Evolutionary conservation across 2,888 invertebrate species (phyloP), one percentile per base, ranked within the genome.

Genomic region (Idaea straminata): DNA sequence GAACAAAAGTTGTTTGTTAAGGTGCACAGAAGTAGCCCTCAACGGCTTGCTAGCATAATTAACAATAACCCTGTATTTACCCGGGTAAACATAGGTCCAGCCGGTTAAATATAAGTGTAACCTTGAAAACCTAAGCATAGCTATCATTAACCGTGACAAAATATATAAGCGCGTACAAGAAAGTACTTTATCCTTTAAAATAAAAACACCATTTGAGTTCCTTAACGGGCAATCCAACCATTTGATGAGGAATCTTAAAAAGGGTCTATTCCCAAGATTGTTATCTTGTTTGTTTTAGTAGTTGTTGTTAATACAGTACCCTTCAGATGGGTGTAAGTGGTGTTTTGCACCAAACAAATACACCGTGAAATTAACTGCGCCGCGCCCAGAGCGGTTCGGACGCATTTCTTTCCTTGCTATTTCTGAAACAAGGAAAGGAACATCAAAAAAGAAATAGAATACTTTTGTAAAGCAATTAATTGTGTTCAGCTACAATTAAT

Each of bases 291-390:
- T 72, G 66, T 69, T 70, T 74, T 81, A 81, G 79, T 77, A 78
- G 25, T 25, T 25, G 79, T 77, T 77, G 25, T 25, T 25, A 59
- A 34, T 76, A 74, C 73, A 74, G 74, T 76, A 76, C 77, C 75
- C 65, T 70, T 75, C 66, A 74, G 77, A 79, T 77, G 79, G 80
- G 77, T 75, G 80, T 83, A 84, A 85, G 82, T 83, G 80, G 81
- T 81, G 81, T 86, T 85, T 85, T 80, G 80, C 78, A 79, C 79
- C 81, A 86, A 85, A 87, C 86, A 89, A 89, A 88, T 88, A 87
- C 84, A 80, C 83, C 82, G 86, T 85, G 85, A 88, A 89, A 88
- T 89, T 86, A 87, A 87, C 84, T 85, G 80, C 82, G 80, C 80
- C 76, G 75, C 80, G 79, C 78, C 77, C 77, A 75, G 73, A 77